Evolutionary conservation across 2,797 vertebrate genomes (phyloP).

Genomic region (Pseudomugil tenellus): DNA sequence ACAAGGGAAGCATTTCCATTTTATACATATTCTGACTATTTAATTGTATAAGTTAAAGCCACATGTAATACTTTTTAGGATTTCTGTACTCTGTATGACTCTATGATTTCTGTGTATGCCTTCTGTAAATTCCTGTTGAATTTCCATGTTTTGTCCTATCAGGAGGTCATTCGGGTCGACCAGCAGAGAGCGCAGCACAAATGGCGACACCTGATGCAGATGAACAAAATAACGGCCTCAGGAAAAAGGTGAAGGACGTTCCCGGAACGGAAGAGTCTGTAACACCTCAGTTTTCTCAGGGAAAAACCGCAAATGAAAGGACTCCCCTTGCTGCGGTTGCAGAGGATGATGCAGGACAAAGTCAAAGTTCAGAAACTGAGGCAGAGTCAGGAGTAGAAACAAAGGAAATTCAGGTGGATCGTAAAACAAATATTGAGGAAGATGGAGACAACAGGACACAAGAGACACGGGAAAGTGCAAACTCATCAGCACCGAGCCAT

Average conservation of each 20-base stretch:
- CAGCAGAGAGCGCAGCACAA: constrained; percentile 74
- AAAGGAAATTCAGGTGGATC: constrained; percentile 41
- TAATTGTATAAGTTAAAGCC: too few species aligned
- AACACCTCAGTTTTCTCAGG: constrained; percentile 66
- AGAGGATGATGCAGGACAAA: constrained; percentile 37
- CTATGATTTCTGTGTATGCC: not conserved
- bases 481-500: constrained; percentile 44
- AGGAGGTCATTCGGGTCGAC: constrained; percentile 78
- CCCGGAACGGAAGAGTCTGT: constrained; percentile 62
- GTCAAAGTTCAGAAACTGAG: constrained; percentile 39
- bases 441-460: constrained; percentile 60
- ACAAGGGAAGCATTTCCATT: too few species aligned
- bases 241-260: constrained; percentile 79
- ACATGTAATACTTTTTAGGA: too few species aligned
- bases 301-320: constrained; percentile 61
- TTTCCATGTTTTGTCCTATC: constrained; percentile 28
- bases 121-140: not conserved
- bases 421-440: constrained; percentile 59
- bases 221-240: constrained; percentile 89
- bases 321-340: constrained; percentile 63
- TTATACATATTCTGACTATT: too few species aligned
- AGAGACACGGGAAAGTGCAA: constrained; percentile 51
- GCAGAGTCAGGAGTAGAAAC: constrained; percentile 19
- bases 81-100: not conserved
- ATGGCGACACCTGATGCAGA: constrained; percentile 61